Base-by-base conservation (phyloP, 2,113 vertebrate genomes). In the Tringa solitaria region DNA sequence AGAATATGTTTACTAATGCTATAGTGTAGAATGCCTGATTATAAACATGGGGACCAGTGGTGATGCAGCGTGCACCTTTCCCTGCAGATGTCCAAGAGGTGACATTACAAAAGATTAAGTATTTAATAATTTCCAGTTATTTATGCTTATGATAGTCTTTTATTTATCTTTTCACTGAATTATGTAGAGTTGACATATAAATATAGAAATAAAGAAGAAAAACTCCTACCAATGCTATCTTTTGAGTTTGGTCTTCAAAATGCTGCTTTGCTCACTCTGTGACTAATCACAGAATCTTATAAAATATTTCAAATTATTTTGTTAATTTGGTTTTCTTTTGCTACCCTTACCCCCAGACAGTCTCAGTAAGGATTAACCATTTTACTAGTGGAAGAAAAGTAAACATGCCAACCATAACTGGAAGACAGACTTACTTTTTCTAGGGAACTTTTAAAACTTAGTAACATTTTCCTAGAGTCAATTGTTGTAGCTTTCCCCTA, bases 401-500 rank as follows among this genome's bases (percentile, higher is more conserved):
- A n/a, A 48, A 3, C 46, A 16, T 35, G 13, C 4, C 41, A 77
- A 10, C 3, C 28, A 16, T 45, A 64, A 6, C 6, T 78, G 11
- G 50, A 68, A 53, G 87, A 46, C 7, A 39, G 14, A 12, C 6
- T 26, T 61, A 2, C 3, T 28, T 78, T 73, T 84, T 59, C 53
- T 63, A 45, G 7, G 12, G 2, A 41, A 30, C 10, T 68, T 84
- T 33, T 26, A 59, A 67, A 79, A 56, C 4, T 3, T 39, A 16
- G 70, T 79, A 79, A 56, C 4, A 3, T 39, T 22, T 70, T 86
- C 12, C 15, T 30, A 4, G 16, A 35, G 2, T 41, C 2, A 64
- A 1, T 28, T 77, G 5, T 5, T 76, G 19, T 15, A 50, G 16
- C 7, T 2, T 78, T 4, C 14, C 20, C 8, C 1, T 2, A 23